These are phyloP conservation scores for Hyles euphorbiae DNA, from an alignment of 1,140 invertebrate species.

Conservation along the genomic window DNA sequence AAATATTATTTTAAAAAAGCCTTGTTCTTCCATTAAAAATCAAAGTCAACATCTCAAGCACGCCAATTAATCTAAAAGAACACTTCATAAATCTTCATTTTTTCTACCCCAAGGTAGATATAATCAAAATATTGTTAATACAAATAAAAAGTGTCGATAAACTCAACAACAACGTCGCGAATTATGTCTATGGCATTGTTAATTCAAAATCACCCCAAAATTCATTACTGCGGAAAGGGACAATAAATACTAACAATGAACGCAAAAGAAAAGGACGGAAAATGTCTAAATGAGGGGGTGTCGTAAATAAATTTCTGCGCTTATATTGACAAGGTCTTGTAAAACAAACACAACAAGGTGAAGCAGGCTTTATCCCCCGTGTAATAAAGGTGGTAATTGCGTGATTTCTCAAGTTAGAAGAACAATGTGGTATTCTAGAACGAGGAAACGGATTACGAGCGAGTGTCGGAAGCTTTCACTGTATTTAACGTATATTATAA, in stretches of 20 bases:
- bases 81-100: too few relatives aligned
- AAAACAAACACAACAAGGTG: constrained; percentile 4
- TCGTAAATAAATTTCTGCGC: constrained; percentile 45
- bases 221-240: constrained; percentile 35
- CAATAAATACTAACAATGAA: constrained; percentile 13
- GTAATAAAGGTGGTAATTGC: constrained; percentile 11
- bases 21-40: too few relatives aligned
- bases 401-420: constrained; percentile 8
- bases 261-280: constrained; percentile 24
- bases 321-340: constrained; percentile 37
- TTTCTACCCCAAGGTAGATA: too few relatives aligned
- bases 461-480: constrained; percentile 36
- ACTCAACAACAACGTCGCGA: constrained; percentile 33
- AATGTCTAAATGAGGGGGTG: constrained; percentile 42
- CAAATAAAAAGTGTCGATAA: constrained; percentile 21
- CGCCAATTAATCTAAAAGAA: too few relatives aligned
- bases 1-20: too few relatives aligned
- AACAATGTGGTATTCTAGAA: constrained; percentile 33
- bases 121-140: not conserved
- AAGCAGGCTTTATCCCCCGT: constrained; percentile 9
- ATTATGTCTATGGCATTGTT: constrained; percentile 46
- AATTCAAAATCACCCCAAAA: constrained; percentile 43
- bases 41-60: too few relatives aligned
- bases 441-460: constrained; percentile 39
- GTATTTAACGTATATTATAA: constrained; percentile 39